Percentiles rank a stretch among this genome's conserved stretches.
Evolutionary conservation across 2,113 vertebrate species (phyloP).

Genomic region (Pipa parva): DNA sequence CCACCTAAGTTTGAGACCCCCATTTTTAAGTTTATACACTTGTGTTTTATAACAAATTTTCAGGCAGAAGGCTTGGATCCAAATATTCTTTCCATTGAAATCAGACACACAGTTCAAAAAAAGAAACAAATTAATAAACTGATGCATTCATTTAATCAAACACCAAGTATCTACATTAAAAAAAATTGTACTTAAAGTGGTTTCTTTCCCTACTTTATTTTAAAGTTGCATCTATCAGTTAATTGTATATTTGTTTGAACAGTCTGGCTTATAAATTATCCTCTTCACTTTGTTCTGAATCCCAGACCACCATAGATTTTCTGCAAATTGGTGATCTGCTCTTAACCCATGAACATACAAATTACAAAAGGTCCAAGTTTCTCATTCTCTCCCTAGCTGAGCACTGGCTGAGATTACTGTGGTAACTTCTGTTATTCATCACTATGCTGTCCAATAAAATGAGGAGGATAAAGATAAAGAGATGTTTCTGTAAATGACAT

Average conservation of each 20-base stretch:
- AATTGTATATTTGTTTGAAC: constrained; percentile 39
- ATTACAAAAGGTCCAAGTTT: constrained; percentile 11
- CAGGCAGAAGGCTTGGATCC: not conserved
- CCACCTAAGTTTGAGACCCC: too few relatives aligned
- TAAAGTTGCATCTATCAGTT: constrained; percentile 14
- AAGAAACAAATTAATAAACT: constrained; percentile 12
- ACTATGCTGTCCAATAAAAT: constrained; percentile 39
- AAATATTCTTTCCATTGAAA: not conserved
- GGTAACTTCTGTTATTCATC: constrained; percentile 29
- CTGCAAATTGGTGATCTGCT: constrained; percentile 24
- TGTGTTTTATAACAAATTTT: too few relatives aligned
- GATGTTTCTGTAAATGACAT: constrained; percentile 9
- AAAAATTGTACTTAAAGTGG: constrained; percentile 27
- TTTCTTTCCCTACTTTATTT: constrained; percentile 20
- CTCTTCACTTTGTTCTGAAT: constrained; percentile 32
- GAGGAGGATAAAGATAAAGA: constrained; percentile 19
- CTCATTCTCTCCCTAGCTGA: constrained; percentile 5
- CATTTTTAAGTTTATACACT: too few relatives aligned
- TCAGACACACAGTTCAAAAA: not conserved
- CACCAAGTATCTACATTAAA: constrained; percentile 14
- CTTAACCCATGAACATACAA: constrained; percentile 24
- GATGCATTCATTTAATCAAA: constrained; percentile 18
- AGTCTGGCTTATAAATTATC: constrained; percentile 26
- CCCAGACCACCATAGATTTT: constrained; percentile 41
- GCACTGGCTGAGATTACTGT: constrained; percentile 16